Base-by-base conservation (phyloP, 2,113 vertebrate species). In the Lepisosteus oculatus region DNA sequence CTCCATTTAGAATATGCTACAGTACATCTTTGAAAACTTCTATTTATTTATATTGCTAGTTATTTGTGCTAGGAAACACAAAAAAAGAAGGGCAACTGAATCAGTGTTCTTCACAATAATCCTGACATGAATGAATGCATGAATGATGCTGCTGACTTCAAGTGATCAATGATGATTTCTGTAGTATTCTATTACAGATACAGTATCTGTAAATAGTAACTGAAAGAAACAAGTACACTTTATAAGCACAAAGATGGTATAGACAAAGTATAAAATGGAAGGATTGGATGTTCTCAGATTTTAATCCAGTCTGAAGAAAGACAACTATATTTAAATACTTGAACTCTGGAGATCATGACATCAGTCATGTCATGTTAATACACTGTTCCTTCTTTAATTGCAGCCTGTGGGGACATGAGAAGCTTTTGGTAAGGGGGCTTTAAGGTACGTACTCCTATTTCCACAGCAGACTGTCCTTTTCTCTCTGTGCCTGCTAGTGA, bases 391-490 rank as follows among this genome's bases (percentile, higher is more conserved):
- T 55, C 41, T 51, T 43, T 65, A 15, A 70, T 66, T 57, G 41
- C 11, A n/a, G 73, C 15, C 56, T 3, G 47, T 15, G 45, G 42
- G 8, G 15, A 13, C 68, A 59, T 17, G 44, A 47, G 41, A 56
- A 44, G 41, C 54, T 29, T 29, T 29, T 29, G n/a, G 41, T 44
- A 7, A 42, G 44, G 41, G 8, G 61, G 62, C 64, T 71, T 70
- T 41, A 67, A 47, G 45, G 59, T 71, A 65, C 69, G 43, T 88
- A 84, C 82, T 83, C 81, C 82, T 78, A 79, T 80, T 82, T 81
- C 78, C 78, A 85, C 76, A 82, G 77, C 79, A 80, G 69, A 68
- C 75, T 82, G 78, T 82, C 80, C 82, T 75, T 76, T 81, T 78
- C 76, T 78, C 87, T 85, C 57, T 55, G 9, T 70, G 75, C 80